Evolutionary conservation across 1,140 invertebrate species (phyloP), one percentile per base, ranked within the genome.

Genomic region (Anoplophora glabripennis): DNA sequence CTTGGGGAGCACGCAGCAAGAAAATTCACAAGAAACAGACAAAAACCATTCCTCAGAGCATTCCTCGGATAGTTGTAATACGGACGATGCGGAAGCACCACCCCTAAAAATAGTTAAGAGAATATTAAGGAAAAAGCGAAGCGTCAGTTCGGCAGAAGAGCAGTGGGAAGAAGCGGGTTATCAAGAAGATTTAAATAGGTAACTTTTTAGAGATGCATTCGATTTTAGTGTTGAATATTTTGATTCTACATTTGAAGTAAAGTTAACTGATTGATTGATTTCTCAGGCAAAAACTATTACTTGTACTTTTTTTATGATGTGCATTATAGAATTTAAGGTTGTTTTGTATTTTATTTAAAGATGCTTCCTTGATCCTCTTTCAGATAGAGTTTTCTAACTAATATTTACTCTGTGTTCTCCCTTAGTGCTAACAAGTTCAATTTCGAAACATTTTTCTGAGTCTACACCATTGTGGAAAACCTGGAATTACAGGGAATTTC

Each of bases 101-200:
- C n/a, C 46, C 57, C 48, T 59, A 47, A 61, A 47, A 46, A 49
- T 37, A 57, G 42, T 15, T 17, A 59, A 34, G 15, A 28, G 40
- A 33, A 42, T 37, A 9, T 51, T 44, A 38, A 53, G 63, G 8
- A 86, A 85, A 67, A 84, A 84, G 58, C 71, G 80, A 15, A 83
- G 80, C 35, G 77, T 83, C 0, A 83, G 81, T 7, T 82, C 81
- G 3, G 83, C 83, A 81, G 83, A 85, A 64, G 82, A 84, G 64
- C 69, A 83, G 1, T 84, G 82, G 83, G 82, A 84, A 67, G 83
- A 85, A 68, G 81, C 76, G 35, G 79, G 82, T 14, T 81, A 83
- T 66, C 81, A 84, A 62, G 83, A 85, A 64, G 36, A 73, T 72
- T 48, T 73, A 71, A 58, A 78, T 63, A 37, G 69, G 72, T 33